Percentiles rank a stretch among this genome's conserved stretches.
These are phyloP conservation scores for Parnassius glacialis DNA, from an alignment of 2,888 invertebrate species.

Conservation along the genomic window DNA sequence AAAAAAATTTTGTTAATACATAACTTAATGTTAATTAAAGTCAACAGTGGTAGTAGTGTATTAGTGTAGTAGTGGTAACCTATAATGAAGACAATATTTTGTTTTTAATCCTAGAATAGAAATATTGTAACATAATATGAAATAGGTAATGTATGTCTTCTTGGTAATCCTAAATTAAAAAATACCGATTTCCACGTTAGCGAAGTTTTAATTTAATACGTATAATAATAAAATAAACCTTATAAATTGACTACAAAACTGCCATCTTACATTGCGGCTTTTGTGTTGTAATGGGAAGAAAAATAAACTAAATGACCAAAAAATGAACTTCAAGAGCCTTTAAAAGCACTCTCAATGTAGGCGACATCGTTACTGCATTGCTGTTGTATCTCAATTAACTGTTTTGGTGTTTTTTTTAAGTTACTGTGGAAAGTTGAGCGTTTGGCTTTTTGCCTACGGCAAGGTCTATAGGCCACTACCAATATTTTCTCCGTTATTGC, in stretches of 20 bases:
- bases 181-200: too few species aligned
- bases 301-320: conserved; percentile 26
- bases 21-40: too few species aligned
- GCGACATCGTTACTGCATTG: conserved; percentile 18
- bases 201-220: conserved; percentile 7
- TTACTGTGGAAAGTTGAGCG: conserved; percentile 25
- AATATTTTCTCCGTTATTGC: conserved; percentile 41
- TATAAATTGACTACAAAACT: conserved; percentile 1
- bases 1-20: too few species aligned
- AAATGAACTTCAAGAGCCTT: conserved; percentile 29
- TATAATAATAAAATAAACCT: background rate
- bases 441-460: conserved; percentile 30
- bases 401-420: conserved; percentile 27
- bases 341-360: conserved; percentile 21
- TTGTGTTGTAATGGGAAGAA: conserved; percentile 1
- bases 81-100: too few species aligned
- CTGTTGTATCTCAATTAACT: conserved; percentile 24
- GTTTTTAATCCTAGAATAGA: too few species aligned
- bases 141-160: too few species aligned
- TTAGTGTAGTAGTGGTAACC: too few species aligned
- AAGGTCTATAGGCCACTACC: conserved; percentile 34
- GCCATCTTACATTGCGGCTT: conserved; percentile 4
- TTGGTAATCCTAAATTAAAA: too few species aligned
- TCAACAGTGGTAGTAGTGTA: too few species aligned
- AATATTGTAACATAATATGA: too few species aligned